A percentile compares a stretch with the other conserved stretches of the same genome.
These are phyloP conservation scores for Polyergus mexicanus DNA, from an alignment of 1,140 invertebrate species.

Conservation along the genomic window DNA sequence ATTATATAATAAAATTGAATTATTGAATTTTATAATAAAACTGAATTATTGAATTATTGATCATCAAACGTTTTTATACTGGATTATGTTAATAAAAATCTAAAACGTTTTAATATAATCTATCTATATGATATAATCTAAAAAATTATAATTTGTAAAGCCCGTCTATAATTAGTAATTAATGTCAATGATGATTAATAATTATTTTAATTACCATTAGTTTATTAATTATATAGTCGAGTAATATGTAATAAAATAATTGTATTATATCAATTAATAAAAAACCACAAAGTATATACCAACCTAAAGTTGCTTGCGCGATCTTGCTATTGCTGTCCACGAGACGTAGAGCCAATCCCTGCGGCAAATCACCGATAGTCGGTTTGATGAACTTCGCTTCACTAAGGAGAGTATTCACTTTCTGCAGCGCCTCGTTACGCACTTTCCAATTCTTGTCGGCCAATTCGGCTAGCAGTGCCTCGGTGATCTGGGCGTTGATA, in stretches of 20 bases:
- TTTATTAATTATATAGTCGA: background rate
- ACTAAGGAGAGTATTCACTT: constrained; percentile 91
- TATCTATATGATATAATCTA: no score
- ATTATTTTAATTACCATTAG: constrained; percentile 9
- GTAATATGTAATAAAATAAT: background rate
- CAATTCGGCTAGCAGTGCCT: constrained; percentile 93
- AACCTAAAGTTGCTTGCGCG: constrained; percentile 91
- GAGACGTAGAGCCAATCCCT: constrained; percentile 91
- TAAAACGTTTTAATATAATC: no score
- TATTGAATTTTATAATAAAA: constrained; percentile 5
- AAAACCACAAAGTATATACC: background rate
- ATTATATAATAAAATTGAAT: background rate
- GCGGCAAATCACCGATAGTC: constrained; percentile 93
- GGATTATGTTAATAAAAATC: background rate
- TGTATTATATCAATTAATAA: background rate
- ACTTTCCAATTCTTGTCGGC: constrained; percentile 98
- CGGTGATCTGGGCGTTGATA: constrained; percentile 95
- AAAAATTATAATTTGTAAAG: no score
- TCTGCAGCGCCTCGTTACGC: constrained; percentile 93
- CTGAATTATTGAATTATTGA: background rate
- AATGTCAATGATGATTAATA: background rate
- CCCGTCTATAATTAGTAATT: background rate
- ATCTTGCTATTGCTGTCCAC: constrained; percentile 97
- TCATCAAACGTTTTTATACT: background rate
- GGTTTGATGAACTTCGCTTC: constrained; percentile 94